Evolutionary conservation across 2,113 vertebrate species (phyloP), one percentile per base, ranked within the genome.

Genomic region (Symphodus melops): DNA sequence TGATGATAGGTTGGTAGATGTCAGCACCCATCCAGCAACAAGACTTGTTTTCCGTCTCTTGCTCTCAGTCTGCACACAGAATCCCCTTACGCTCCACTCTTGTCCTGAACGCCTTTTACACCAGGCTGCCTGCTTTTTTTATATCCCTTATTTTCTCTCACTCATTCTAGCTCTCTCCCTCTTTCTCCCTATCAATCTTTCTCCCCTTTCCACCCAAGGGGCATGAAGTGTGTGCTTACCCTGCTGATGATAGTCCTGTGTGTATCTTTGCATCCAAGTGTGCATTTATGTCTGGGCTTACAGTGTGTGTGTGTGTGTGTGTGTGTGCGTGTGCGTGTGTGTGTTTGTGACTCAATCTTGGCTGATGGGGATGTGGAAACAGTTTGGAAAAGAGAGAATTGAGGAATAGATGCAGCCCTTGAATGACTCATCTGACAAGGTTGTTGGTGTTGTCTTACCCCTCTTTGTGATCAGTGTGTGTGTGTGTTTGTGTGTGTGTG

Each of bases 71-170:
- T 80, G 72, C 84, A 85, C 67, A 66, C 63, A 51, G 42, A 48
- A 21, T 59, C 72, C 28, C 28, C 28, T 33, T 33, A 33, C 28
- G 28, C 23, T 59, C 59, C 59, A 21, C 49, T 58, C 56, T 57
- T 66, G 70, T 65, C 55, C 61, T 49, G 54, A 75, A 69, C 71
- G 65, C 82, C 81, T 83, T 44, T 79, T 75, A 82, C 84, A 75
- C 75, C 73, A 39, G 49, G 55, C 56, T 44, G 41, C 23, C 44
- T 48, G 13, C n/a, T 17, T 48, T 65, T 75, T 68, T 23, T 73
- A 68, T 68, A 28, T 39, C 44, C 37, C 39, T 20, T 39, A 63
- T 16, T 39, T 66, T 25, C 25, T 33, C 28, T 33, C 28, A 33
- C 49, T 69, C 53, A 59, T 71, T 52, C 33, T 73, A 49, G 72